Base-by-base conservation (phyloP, 2,888 invertebrate genomes). In the Agonum fuliginosum region DNA sequence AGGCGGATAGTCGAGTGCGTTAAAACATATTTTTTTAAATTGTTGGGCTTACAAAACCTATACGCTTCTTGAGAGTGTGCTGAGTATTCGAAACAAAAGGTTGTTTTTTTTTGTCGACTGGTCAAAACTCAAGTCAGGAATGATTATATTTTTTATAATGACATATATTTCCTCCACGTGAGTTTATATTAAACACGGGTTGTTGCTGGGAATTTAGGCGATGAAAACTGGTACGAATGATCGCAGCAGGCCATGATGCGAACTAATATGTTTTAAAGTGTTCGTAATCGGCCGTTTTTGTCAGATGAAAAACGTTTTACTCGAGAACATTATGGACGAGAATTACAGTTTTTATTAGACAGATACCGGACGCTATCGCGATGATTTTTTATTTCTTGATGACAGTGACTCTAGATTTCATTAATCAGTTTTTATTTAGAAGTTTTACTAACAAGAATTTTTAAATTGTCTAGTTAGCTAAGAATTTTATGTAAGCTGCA, bases 121-220 rank as follows among this genome's bases (percentile, higher is more conserved):
- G n/a, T n/a, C n/a, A n/a, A n/a, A n/a, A n/a, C n/a, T n/a, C n/a
- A n/a, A n/a, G n/a, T n/a, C n/a, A n/a, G n/a, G n/a, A n/a, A n/a
- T n/a, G n/a, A n/a, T n/a, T n/a, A n/a, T n/a, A n/a, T n/a, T n/a
- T n/a, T n/a, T n/a, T n/a, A n/a, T 69, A 69, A 69, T 69, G 69
- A 69, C 43, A 69, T 69, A 69, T 69, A 69, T 69, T 69, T 67
- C 41, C 41, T 41, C 37, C 37, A 69, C 69, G 69, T 69, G 69
- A 69, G 69, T 69, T 69, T 69, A 69, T 69, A 69, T 69, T 69
- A 69, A 69, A 37, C 43, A 69, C 69, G 19, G 37, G 69, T 37
- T 69, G 34, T 12, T n/a, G 30, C 30, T 30, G 30, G n/a, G 5
- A 3, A 43, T 43, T 43, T 43, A 43, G 43, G 43, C 43, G 3